Base-by-base conservation (phyloP, 2,888 invertebrate species). In the Chrysodeixis includens region DNA sequence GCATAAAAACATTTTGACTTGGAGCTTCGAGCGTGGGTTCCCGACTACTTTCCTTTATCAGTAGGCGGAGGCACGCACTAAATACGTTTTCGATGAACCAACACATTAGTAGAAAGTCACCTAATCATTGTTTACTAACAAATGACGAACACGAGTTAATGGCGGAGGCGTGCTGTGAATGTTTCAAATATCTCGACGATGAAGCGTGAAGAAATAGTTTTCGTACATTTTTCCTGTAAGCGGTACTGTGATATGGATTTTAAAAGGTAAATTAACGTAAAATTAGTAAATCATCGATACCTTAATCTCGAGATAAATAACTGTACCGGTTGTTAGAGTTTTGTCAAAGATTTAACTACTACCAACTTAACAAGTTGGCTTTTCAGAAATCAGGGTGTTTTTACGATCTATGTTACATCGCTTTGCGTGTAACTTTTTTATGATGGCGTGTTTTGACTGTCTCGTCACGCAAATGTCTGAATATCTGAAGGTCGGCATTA, bases 101-200 rank as follows among this genome's bases (percentile, higher is more conserved):
- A 49, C 46, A 49, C 46, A 49, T 49, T 49, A 20, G 46, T 49
- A 49, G 46, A 49, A 49, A 10, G 46, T 18, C 40, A 40, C n/a
- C 46, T 49, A 10, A 49, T 49, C 46, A 49, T 49, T 49, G 46
- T 49, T 49, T 49, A 10, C 46, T 18, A 20, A 40, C 40, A 40
- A 40, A 40, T 40, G 40, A n/a, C 10, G 18, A 10, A 49, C 46
- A 49, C 4, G 46, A 18, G 10, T 49, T 18, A 46, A 49, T 49
- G 16, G 9, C 3, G 8, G 8, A 18, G 10, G 46, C 9, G 46
- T 10, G 46, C 10, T 49, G 10, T 18, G 9, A 49, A 20, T 49
- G 46, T 18, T 20, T 49, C 1, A 49, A 18, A 49, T 9, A 18
- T 8, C 9, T 49, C 20, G 18, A 46, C 1, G 8, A 46, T 1